phyloP scores from a whole-genome alignment of 2,888 invertebrate genomes.

The Troglohyphantes excavatus region DNA sequence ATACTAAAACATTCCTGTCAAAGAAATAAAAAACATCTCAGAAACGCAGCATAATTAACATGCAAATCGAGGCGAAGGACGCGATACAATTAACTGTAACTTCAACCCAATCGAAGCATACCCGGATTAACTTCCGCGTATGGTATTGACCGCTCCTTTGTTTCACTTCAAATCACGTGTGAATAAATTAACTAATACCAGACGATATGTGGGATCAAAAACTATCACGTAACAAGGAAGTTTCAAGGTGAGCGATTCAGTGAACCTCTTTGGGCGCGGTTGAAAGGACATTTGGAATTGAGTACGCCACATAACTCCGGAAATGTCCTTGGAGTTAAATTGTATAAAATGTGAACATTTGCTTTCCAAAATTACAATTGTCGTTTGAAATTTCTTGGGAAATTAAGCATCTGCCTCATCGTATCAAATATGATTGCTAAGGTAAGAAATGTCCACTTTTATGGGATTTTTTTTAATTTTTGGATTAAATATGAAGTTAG shows the following conservation, averaged over 20 bases:
- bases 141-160: no score
- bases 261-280: neutral
- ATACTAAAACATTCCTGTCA: no score
- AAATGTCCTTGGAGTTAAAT: neutral
- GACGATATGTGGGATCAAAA: neutral
- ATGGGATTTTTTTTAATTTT: neutral
- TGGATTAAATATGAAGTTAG: no score
- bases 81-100: no score
- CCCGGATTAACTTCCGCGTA: neutral
- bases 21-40: no score
- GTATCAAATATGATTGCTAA: neutral
- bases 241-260: neutral
- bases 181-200: no score
- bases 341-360: neutral
- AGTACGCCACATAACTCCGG: neutral
- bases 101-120: neutral
- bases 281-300: neutral
- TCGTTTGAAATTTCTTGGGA: no score
- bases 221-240: neutral
- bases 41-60: no score
- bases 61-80: no score
- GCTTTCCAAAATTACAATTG: neutral
- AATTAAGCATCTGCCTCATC: no score
- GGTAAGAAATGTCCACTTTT: neutral
- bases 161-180: no score